Evolutionary conservation across 2,888 invertebrate species (phyloP), one percentile per base, ranked within the genome.

Genomic region (Boloria euphrosyne): DNA sequence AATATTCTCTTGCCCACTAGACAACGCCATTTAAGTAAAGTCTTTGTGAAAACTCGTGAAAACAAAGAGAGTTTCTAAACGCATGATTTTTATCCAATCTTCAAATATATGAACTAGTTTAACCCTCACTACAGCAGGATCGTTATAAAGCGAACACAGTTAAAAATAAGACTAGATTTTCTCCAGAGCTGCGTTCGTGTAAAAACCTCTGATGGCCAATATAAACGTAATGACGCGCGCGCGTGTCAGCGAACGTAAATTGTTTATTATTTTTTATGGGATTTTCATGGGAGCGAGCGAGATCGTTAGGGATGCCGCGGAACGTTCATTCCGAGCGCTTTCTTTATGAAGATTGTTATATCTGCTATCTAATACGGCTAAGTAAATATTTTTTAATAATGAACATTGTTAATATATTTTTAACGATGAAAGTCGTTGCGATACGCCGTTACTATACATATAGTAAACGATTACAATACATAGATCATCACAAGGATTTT

Each of bases 241-340:
- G 86, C 91, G 91, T 90, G 91, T 89, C 89, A 77, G 72, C 65
- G 91, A 90, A 91, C 85, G 82, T 89, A 90, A 90, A 90, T 90
- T 90, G 90, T 89, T 87, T 89, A 90, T 90, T 91, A 90, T 90
- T 89, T 90, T 90, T 91, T 90, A 90, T 85, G 88, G 80, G 80
- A 80, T 85, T 87, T 87, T 86, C 86, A 86, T 81, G 82, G 81
- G 80, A 81, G 76, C 49, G 77, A 74, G 73, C 76, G 68, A 66
- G 61, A 66, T 70, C 84, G 83, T 85, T 87, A 85, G 73, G 71
- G 72, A 55, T 47, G 66, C 66, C 62, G 50, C 22, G 63, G 53
- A 49, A 58, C 60, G 62, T 59, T 67, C 61, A 54, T 70, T 64
- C 49, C 22, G 38, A 55, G 43, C 52, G 54, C 53, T 63, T 61